phyloP scores from a whole-genome alignment of 2,113 vertebrate species.

The Galeopterus variegatus region DNA sequence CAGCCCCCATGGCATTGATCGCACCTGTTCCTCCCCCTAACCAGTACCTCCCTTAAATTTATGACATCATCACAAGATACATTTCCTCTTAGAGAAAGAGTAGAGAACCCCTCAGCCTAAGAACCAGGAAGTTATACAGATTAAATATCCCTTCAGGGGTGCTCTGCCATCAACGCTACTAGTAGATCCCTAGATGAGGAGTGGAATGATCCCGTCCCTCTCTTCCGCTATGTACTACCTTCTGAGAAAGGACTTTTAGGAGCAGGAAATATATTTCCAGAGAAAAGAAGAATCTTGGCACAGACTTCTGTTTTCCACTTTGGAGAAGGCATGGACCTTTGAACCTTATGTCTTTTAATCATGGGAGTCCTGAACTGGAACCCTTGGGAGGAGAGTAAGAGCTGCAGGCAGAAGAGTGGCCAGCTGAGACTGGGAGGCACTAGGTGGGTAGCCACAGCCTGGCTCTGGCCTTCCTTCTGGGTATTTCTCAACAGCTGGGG shows the following conservation, averaged over 20 bases:
- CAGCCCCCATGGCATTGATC: not conserved
- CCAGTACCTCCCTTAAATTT: not conserved
- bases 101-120: not conserved
- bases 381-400: not conserved
- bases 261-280: not conserved
- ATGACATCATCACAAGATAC: not conserved
- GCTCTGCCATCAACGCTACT: not conserved
- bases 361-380: not conserved
- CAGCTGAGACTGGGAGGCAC: not conserved
- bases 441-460: not conserved
- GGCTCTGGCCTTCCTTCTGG: not conserved
- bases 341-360: not conserved
- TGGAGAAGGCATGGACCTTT: not conserved
- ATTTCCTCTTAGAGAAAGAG: not conserved
- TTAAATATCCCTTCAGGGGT: not conserved
- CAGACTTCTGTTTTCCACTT: not conserved
- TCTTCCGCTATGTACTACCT: not conserved
- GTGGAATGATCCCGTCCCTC: not conserved
- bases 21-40: not conserved
- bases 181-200: not conserved
- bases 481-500: constrained; percentile 93
- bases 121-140: not conserved
- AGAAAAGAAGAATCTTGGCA: not conserved
- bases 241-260: not conserved
- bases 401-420: not conserved